These are phyloP conservation scores for Ailurus styani DNA, from an alignment of 2,113 vertebrate species.

Conservation along the genomic window DNA sequence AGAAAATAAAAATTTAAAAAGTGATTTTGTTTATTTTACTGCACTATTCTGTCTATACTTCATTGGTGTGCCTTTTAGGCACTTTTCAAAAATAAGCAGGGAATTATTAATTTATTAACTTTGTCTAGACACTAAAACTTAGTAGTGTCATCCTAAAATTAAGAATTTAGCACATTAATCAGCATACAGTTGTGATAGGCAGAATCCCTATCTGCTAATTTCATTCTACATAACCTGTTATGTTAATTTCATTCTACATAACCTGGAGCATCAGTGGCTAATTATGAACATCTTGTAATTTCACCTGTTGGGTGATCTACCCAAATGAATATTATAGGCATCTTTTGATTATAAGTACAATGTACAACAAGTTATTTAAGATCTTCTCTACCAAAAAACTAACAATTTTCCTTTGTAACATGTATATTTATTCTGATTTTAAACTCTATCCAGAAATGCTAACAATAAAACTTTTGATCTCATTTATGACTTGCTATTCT, in stretches of 20 bases:
- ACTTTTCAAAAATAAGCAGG: neutral
- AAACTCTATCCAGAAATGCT: neutral
- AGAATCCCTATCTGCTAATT: neutral
- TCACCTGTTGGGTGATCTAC: neutral
- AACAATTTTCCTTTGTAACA: neutral
- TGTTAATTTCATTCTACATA: neutral
- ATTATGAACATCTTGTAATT: neutral
- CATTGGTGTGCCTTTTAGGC: neutral
- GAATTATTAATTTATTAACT: neutral
- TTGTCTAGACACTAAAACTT: neutral
- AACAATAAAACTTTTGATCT: neutral
- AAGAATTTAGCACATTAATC: neutral
- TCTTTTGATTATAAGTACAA: neutral
- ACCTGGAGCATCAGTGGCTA: neutral
- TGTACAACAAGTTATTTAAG: neutral
- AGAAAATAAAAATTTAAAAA: neutral
- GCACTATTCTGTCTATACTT: neutral
- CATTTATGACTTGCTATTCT: neutral
- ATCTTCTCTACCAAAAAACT: neutral
- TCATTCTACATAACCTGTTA: neutral
- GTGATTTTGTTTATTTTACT: neutral
- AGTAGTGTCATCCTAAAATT: neutral
- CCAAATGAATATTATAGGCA: neutral
- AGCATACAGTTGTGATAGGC: neutral
- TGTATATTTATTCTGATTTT: neutral